These are phyloP conservation scores for Cyprinodon tularosa DNA, from an alignment of 2,113 vertebrate species.

Conservation along the genomic window DNA sequence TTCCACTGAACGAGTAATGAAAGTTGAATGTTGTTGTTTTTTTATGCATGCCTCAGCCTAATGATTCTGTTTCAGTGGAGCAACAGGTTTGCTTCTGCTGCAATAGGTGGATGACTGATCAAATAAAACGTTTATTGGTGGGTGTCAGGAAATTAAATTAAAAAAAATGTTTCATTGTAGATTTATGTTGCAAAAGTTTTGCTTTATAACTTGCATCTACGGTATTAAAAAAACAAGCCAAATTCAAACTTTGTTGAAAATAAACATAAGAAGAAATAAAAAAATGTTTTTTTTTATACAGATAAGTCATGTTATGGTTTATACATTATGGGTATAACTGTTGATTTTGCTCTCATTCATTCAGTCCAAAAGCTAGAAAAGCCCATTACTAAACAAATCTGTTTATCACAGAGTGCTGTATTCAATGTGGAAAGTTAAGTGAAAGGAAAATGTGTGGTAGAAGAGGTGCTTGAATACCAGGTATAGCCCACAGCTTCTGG, in stretches of 20 bases:
- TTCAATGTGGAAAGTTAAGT: background rate
- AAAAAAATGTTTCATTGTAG: too few species aligned
- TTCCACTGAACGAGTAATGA: slow-evolving; percentile 23
- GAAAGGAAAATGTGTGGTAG: background rate
- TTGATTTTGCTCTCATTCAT: too few species aligned
- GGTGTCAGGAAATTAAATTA: too few species aligned
- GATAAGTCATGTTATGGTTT: background rate
- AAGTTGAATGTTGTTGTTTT: slow-evolving; percentile 1
- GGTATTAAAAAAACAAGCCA: background rate
- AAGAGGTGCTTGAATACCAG: background rate
- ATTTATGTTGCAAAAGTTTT: background rate
- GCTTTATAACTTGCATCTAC: background rate
- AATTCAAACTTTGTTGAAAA: too few species aligned
- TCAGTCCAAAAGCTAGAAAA: too few species aligned
- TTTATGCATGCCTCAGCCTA: background rate
- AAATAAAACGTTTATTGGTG: background rate
- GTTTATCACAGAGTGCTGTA: too few species aligned
- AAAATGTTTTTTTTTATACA: too few species aligned
- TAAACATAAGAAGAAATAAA: too few species aligned
- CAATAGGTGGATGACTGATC: background rate
- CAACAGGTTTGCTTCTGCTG: background rate
- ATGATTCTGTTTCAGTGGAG: background rate
- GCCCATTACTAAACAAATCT: too few species aligned
- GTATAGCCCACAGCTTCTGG: background rate
- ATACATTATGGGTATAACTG: too few species aligned